Evolutionary conservation across 2,888 invertebrate genomes (phyloP), one percentile per base, ranked within the genome.

Genomic region (Apotomis turbidana): DNA sequence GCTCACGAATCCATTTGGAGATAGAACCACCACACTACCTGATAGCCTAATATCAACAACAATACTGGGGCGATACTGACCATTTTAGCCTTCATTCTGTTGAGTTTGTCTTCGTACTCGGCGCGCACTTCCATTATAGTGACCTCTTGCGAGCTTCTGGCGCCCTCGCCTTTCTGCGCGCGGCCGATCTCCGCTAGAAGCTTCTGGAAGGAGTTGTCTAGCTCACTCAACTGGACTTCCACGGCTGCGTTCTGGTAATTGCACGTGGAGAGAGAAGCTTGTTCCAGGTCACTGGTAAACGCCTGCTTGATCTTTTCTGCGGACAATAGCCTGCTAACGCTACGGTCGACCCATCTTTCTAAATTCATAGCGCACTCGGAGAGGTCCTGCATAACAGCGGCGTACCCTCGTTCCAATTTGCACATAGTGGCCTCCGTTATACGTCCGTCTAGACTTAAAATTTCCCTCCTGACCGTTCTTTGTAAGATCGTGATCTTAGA

Each of bases 41-140:
- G 94, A 84, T 93, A 93, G 73, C 89, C 82, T 80, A 93, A 83
- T 83, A 94, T 87, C 84, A 93, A 87, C 75, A 88, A 85, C 87
- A 93, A 85, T 82, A 92, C 71, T 76, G 93, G 93, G 80, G 87
- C 79, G 76, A 90, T 90, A 94, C 95, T 95, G 93, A 97, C 97
- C 96, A 97, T 97, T 94, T 96, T 96, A 66, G 95, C 94, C 85
- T 97, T 97, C 95, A 97, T 96, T 86, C 96, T 95, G 81, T 96
- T 96, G 81, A 97, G 89, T 89, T 97, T 97, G 77, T 94, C 94
- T 80, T 96, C 97, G 82, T 97, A 95, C 81, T 96, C 96, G 27
- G 90, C 91, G 70, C 95, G 92, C 4, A 96, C 90, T 71, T 95
- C 95, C 84, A 92, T 90, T 58, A 95, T 84, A 0, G 91, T 90